Evolutionary conservation across 2,797 vertebrate genomes (phyloP).

Genomic region (Heliangelus exortis): DNA sequence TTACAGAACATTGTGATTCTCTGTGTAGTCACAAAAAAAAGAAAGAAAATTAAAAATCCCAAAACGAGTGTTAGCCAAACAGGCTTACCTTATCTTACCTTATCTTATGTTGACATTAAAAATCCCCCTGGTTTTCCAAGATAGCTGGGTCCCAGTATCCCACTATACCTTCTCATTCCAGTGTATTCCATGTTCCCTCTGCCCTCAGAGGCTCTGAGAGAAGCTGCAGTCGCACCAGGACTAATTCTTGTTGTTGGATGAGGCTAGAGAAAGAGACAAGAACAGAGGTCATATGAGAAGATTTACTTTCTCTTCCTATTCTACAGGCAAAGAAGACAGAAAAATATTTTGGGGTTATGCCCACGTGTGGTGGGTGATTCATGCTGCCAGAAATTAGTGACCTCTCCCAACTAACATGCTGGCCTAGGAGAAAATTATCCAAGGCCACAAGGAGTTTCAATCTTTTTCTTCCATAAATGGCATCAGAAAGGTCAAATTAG

Average conservation of each 20-base stretch:
- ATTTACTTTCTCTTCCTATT: not conserved
- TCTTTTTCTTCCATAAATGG: not conserved
- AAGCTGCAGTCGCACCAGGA: not conserved
- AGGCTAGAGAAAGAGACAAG: not conserved
- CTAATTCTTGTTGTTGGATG: not conserved
- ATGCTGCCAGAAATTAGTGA: not conserved
- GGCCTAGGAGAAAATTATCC: not conserved
- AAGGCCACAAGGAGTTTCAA: not conserved
- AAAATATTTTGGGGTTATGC: not conserved
- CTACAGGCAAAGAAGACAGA: not conserved
- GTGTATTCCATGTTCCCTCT: not conserved
- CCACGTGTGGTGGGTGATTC: not conserved
- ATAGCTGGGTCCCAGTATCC: not conserved
- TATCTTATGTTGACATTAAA: not conserved
- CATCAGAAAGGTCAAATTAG: not conserved
- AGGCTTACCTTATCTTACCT: not conserved
- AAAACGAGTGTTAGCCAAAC: not conserved
- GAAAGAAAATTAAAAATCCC: too few relatives aligned
- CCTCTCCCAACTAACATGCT: not conserved
- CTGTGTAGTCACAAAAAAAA: not conserved
- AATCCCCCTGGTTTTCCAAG: not conserved
- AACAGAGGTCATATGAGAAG: not conserved
- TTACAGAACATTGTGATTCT: not conserved
- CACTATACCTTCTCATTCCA: not conserved
- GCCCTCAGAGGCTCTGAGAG: not conserved